Evolutionary conservation across 2,797 vertebrate genomes (phyloP).

Genomic region (Adrianichthys oophorus): DNA sequence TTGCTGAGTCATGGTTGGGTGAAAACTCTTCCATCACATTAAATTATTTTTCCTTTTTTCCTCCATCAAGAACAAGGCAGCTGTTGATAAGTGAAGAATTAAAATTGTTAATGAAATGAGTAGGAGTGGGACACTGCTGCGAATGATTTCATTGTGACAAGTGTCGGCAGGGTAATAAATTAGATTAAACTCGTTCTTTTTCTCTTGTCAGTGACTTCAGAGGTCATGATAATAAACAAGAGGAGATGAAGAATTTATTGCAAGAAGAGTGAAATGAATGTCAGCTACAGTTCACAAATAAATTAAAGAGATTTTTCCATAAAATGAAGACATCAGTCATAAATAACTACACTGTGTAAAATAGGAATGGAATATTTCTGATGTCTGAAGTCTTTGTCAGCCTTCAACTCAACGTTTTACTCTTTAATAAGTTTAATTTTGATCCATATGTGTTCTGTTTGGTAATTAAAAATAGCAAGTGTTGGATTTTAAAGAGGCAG

Average conservation of each 20-base stretch:
- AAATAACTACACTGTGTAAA: not conserved
- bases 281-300: not conserved
- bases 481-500: no score
- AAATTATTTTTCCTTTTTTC: constrained; percentile 1
- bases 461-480: no score
- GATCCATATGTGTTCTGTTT: no score
- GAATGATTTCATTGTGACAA: constrained; percentile 39
- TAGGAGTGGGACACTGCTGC: constrained; percentile 14
- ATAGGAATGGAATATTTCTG: not conserved
- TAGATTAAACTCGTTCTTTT: constrained; percentile 39
- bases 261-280: constrained; percentile 7
- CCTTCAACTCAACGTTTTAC: not conserved
- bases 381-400: no score
- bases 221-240: constrained; percentile 27
- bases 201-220: constrained; percentile 30
- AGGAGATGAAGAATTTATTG: constrained; percentile 5
- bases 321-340: not conserved
- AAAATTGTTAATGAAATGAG: constrained; percentile 41
- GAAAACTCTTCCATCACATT: constrained; percentile 45
- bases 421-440: no score
- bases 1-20: constrained; percentile 62
- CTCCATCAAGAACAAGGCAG: constrained; percentile 28
- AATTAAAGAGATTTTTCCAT: not conserved
- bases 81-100: constrained; percentile 51
- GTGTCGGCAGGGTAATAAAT: constrained; percentile 35